phyloP scores from a whole-genome alignment of 2,113 vertebrate genomes.

The Eptatretus burgeri region DNA sequence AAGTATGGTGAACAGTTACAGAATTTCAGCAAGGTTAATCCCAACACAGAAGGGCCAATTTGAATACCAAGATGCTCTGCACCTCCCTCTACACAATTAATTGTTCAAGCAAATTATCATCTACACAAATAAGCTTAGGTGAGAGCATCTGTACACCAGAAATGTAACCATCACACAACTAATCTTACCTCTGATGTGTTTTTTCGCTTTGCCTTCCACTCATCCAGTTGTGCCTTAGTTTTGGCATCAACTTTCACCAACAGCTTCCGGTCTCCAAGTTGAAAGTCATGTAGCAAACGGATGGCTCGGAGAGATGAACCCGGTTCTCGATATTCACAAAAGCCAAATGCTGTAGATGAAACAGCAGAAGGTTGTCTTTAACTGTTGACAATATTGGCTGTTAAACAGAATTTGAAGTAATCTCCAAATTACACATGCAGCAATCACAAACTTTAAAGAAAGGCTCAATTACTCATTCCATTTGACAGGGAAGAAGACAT shows the following conservation, averaged over 20 bases:
- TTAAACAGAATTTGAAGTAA: background rate
- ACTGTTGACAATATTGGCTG: background rate
- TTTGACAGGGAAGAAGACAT: too few relatives aligned
- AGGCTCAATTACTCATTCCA: too few relatives aligned
- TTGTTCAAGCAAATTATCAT: constrained; percentile 11
- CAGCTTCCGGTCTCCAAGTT: constrained; percentile 82
- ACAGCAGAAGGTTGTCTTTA: background rate
- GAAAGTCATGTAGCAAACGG: constrained; percentile 65
- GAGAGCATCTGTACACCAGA: too few relatives aligned
- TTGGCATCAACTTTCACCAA: constrained; percentile 96
- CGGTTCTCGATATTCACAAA: constrained; percentile 95
- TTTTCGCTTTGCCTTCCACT: constrained; percentile 91
- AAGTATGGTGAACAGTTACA: background rate
- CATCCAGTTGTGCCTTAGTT: constrained; percentile 85
- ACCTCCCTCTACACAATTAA: constrained; percentile 14
- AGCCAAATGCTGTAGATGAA: constrained; percentile 44
- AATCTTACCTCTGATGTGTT: constrained; percentile 52
- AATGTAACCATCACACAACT: background rate
- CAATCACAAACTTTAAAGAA: too few relatives aligned
- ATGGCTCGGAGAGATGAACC: constrained; percentile 75
- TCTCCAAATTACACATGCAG: background rate
- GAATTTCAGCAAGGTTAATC: background rate
- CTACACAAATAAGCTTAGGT: background rate
- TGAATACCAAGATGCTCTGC: background rate
- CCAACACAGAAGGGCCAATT: background rate